These are phyloP conservation scores for Pica pica DNA, from an alignment of 2,113 vertebrate species.

Conservation along the genomic window DNA sequence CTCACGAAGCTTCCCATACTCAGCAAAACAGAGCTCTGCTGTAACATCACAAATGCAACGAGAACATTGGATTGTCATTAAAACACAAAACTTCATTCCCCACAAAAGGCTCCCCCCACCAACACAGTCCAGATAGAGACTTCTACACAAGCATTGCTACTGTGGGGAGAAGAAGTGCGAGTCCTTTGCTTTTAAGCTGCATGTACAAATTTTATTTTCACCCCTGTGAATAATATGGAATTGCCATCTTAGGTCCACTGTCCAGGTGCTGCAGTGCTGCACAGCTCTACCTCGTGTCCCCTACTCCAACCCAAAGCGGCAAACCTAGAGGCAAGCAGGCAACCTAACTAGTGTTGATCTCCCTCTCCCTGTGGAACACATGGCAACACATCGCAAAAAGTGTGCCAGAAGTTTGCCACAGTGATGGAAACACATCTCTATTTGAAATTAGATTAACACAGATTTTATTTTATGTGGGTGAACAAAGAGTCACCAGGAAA, in stretches of 20 bases:
- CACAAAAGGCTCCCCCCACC: neutral
- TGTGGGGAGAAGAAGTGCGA: neutral
- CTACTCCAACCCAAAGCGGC: neutral
- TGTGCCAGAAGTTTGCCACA: neutral
- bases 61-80: neutral
- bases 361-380: neutral
- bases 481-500: neutral
- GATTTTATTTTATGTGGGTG: neutral
- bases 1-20: neutral
- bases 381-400: neutral
- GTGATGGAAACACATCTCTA: neutral
- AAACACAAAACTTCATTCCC: neutral
- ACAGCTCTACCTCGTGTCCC: neutral
- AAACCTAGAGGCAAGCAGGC: neutral
- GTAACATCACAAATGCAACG: rapidly evolving
- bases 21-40: neutral
- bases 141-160: neutral
- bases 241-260: neutral
- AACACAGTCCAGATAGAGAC: neutral
- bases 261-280: neutral
- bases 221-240: neutral
- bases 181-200: neutral
- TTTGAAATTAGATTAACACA: neutral
- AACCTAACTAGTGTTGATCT: neutral
- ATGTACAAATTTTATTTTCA: neutral